Conservation (phyloP, 1,140 invertebrate genomes). For the Spodoptera frugiperda region DNA sequence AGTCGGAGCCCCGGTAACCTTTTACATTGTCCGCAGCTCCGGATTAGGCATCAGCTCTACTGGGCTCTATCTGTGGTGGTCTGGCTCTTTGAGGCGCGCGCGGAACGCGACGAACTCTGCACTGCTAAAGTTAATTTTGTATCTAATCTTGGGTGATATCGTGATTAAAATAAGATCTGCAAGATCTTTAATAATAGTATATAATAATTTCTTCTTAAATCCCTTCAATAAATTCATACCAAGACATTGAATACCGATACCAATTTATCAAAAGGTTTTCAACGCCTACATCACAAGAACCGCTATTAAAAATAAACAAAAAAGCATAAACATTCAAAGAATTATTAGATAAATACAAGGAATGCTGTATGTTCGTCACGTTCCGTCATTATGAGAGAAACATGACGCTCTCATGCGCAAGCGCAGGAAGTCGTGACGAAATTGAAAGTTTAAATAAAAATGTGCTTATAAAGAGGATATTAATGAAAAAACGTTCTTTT, state of each 20-base stretch:
- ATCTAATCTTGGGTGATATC: neutral
- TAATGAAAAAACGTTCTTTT: neutral
- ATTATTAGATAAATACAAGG: neutral
- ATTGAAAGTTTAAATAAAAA: slow-evolving; percentile 15
- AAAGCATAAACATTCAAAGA: neutral
- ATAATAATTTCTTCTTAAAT: neutral
- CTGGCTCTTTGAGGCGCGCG: no score
- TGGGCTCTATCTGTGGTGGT: no score
- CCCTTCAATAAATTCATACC: no score
- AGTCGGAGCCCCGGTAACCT: no score
- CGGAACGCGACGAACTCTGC: no score
- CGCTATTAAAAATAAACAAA: neutral
- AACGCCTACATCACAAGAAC: neutral
- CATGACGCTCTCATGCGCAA: slow-evolving; percentile 8
- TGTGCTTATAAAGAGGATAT: slow-evolving; percentile 8
- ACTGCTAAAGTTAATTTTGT: no score
- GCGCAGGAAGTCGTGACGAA: slow-evolving; percentile 24
- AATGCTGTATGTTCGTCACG: slow-evolving; percentile 7
- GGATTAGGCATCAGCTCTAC: no score
- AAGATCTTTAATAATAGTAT: no score
- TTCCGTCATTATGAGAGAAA: slow-evolving; percentile 23
- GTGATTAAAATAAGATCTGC: neutral
- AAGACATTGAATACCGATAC: no score
- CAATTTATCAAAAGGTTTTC: neutral
- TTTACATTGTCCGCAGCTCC: no score